These are phyloP conservation scores for Frankliniella intonsa DNA, from an alignment of 2,888 invertebrate genomes.

Conservation along the genomic window DNA sequence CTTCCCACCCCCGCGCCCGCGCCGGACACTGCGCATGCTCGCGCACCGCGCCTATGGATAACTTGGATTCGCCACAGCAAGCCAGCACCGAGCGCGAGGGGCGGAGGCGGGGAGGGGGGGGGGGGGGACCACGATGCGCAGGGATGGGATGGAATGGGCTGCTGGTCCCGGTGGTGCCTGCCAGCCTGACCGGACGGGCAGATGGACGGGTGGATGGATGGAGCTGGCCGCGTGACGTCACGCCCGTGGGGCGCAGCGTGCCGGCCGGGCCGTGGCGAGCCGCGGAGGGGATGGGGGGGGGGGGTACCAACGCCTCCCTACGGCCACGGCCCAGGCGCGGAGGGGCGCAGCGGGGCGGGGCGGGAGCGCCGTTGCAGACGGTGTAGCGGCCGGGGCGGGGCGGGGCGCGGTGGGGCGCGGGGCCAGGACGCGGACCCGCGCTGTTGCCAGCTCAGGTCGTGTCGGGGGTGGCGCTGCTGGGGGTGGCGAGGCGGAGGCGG, in stretches of 20 bases:
- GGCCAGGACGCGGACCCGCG: background rate
- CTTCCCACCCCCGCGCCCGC: background rate
- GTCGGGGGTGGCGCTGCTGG: background rate
- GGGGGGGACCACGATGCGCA: too few relatives aligned
- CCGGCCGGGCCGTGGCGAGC: background rate
- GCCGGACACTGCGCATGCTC: too few relatives aligned
- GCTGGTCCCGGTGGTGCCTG: background rate
- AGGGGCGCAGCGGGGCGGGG: background rate
- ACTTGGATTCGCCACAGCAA: too few relatives aligned
- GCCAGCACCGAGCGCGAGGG: too few relatives aligned
- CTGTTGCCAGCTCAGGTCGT: background rate
- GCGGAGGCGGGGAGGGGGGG: too few relatives aligned
- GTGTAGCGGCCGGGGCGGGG: background rate
- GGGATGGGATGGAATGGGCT: too few relatives aligned
- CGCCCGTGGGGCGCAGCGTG: background rate
- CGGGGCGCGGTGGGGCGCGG: background rate
- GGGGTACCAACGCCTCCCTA: background rate
- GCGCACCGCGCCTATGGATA: too few relatives aligned
- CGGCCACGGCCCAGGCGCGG: background rate
- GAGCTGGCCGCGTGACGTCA: background rate
- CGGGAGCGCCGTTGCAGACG: background rate
- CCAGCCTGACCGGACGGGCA: background rate
- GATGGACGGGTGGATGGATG: background rate
- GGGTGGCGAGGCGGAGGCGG: background rate
- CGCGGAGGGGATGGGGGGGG: background rate